These are phyloP conservation scores for Microcebus murinus DNA, from an alignment of 2,113 vertebrate species.

Conservation along the genomic window DNA sequence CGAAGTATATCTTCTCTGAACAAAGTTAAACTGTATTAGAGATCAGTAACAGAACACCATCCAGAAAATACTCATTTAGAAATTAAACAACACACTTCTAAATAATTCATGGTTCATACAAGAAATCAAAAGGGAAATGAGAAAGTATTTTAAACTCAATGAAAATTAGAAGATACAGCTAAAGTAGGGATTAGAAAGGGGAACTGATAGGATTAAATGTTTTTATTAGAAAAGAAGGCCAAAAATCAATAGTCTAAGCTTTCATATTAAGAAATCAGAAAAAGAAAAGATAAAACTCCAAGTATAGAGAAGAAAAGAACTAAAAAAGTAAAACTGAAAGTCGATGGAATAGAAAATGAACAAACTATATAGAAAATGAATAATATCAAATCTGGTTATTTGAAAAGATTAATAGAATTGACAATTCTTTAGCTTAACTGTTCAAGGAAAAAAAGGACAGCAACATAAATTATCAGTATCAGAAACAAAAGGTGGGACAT, in stretches of 20 bases:
- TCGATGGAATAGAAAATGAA: background rate
- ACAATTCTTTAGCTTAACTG: background rate
- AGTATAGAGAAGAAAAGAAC: background rate
- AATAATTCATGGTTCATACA: background rate
- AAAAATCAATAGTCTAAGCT: background rate
- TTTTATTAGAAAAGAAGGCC: background rate
- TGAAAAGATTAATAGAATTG: background rate
- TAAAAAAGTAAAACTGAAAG: background rate
- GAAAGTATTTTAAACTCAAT: background rate
- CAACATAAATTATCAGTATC: background rate
- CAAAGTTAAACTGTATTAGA: background rate
- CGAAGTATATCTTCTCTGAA: background rate
- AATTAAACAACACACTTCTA: slow-evolving; percentile 4
- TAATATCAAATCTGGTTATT: background rate
- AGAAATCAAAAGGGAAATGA: background rate
- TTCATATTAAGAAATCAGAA: background rate
- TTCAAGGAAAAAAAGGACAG: background rate
- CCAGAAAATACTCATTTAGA: background rate
- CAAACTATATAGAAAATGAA: background rate
- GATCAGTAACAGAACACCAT: background rate
- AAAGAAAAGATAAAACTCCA: background rate
- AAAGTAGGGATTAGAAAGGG: background rate
- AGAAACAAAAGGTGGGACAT: background rate
- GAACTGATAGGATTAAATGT: background rate
- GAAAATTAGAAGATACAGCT: background rate